phyloP scores from a whole-genome alignment of 2,113 vertebrate genomes.

The Caracal caracal region DNA sequence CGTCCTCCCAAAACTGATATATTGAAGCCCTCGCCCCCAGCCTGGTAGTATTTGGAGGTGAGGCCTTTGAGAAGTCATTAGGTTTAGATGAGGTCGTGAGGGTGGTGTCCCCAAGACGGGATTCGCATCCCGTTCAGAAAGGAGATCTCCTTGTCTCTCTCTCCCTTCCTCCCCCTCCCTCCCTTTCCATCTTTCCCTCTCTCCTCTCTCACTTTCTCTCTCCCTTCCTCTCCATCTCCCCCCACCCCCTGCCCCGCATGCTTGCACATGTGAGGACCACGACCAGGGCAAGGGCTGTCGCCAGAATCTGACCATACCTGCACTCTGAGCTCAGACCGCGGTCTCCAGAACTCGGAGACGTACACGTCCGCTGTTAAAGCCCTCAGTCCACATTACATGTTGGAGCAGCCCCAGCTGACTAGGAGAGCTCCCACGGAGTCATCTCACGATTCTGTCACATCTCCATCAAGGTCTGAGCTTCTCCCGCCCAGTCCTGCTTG shows the following conservation, averaged over 20 bases:
- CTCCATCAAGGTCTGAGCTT: not conserved
- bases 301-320: not conserved
- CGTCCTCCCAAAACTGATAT: not conserved
- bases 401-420: not conserved
- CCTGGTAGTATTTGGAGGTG: not conserved
- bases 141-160: not conserved
- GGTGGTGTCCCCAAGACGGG: not conserved
- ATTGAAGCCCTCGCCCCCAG: not conserved
- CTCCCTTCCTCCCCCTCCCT: not conserved
- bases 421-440: not conserved
- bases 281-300: not conserved
- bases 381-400: rapidly evolving
- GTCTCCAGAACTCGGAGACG: not conserved
- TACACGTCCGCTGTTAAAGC: not conserved
- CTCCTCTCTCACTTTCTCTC: not conserved
- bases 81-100: not conserved
- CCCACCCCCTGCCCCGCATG: not conserved
- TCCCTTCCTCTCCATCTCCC: not conserved
- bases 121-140: not conserved
- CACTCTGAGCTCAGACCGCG: not conserved
- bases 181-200: no score
- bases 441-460: not conserved
- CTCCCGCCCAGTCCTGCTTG: not conserved
- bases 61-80: not conserved
- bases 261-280: not conserved